Percentiles rank a stretch among this genome's conserved stretches.
phyloP scores from a whole-genome alignment of 1,140 invertebrate species.

The Rhopalosiphum padi region DNA sequence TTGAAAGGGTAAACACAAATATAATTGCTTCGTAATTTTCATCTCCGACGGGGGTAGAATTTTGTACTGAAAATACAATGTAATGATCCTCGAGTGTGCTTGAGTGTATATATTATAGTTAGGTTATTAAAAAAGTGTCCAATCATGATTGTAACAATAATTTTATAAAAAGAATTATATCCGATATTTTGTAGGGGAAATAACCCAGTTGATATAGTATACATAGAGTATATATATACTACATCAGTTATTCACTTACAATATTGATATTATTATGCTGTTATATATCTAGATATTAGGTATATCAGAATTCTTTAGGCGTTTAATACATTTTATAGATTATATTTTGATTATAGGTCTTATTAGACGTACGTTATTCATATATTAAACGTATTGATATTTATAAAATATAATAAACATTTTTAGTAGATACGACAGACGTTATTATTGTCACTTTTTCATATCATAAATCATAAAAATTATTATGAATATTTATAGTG shows the following conservation, averaged over 20 bases:
- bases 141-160: conserved; percentile 28
- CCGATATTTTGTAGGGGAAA: not conserved
- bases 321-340: not conserved
- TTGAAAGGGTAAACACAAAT: conserved; percentile 10
- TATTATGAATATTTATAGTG: no score
- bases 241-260: not conserved
- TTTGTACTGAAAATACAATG: not conserved
- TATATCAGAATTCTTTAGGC: not conserved
- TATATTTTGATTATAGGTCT: not conserved
- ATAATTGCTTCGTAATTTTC: conserved; percentile 44
- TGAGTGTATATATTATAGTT: not conserved
- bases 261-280: not conserved
- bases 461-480: no score
- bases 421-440: no score
- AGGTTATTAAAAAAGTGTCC: conserved; percentile 55
- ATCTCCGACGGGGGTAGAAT: conserved; percentile 18
- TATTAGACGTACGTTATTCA: not conserved
- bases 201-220: not conserved
- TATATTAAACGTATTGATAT: not conserved
- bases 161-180: conserved; percentile 22
- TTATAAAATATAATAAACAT: no score
- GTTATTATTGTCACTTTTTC: no score
- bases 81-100: conserved; percentile 44
- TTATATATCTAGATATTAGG: not conserved
- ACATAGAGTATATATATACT: not conserved